A percentile compares a stretch with the other conserved stretches of the same genome.
phyloP scores from a whole-genome alignment of 2,888 invertebrate species.

The Cordilura impudica region DNA sequence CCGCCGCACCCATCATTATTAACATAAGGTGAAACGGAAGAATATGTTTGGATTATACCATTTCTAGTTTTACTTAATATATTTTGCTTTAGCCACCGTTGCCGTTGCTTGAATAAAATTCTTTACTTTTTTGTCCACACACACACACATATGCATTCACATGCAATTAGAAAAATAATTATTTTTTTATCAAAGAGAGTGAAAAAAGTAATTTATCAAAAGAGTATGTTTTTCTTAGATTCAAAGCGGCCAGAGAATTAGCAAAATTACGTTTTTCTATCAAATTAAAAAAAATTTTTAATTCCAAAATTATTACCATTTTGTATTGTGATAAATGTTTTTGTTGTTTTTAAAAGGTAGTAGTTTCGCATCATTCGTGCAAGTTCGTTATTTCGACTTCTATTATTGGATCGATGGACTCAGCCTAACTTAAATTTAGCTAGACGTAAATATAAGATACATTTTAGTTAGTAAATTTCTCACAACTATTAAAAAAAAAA shows the following conservation, averaged over 20 bases:
- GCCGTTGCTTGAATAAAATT: conserved; percentile 33
- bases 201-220: neutral
- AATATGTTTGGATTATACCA: conserved; percentile 47
- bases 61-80: conserved; percentile 25
- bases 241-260: too few relatives aligned
- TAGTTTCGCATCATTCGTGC: too few relatives aligned
- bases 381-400: too few relatives aligned
- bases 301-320: too few relatives aligned
- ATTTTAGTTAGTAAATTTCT: too few relatives aligned
- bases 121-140: conserved; percentile 19
- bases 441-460: too few relatives aligned
- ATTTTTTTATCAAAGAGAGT: neutral
- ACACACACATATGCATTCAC: conserved; percentile 3
- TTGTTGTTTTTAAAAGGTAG: too few relatives aligned
- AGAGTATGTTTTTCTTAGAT: neutral
- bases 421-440: too few relatives aligned
- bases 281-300: neutral
- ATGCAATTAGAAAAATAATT: conserved; percentile 12
- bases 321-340: too few relatives aligned
- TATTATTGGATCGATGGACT: too few relatives aligned
- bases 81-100: neutral
- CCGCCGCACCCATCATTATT: conserved; percentile 58
- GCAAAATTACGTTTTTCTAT: too few relatives aligned
- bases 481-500: too few relatives aligned
- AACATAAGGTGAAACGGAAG: conserved; percentile 28